Percentiles rank a stretch among this genome's conserved stretches.
Evolutionary conservation across 1,140 invertebrate genomes (phyloP).

Genomic region (Arctopsyche grandis): DNA sequence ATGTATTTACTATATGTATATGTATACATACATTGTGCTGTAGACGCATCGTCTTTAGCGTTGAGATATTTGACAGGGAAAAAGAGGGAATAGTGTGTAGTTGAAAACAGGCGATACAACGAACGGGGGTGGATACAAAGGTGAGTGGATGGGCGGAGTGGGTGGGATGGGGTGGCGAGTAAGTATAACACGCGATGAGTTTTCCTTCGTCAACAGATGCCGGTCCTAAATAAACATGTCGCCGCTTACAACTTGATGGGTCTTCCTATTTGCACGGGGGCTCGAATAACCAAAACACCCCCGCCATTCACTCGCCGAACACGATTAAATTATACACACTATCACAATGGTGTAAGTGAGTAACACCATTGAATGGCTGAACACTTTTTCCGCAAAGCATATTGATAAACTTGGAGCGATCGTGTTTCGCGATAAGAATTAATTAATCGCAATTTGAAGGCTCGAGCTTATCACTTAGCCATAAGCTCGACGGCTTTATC

Average conservation of each 20-base stretch:
- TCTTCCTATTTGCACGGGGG: conserved; percentile 32
- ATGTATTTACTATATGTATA: too few species aligned
- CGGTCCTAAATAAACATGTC: conserved; percentile 43
- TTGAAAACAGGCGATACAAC: conserved; percentile 1
- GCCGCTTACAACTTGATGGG: conserved; percentile 42
- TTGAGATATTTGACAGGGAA: not conserved
- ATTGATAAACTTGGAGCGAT: not conserved
- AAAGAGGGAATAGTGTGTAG: not conserved
- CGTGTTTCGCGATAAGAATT: not conserved
- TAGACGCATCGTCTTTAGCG: not conserved
- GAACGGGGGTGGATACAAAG: conserved; percentile 3
- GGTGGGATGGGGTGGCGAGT: not conserved
- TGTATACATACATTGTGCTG: not conserved
- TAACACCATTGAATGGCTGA: not conserved
- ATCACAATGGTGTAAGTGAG: not conserved
- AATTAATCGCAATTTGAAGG: conserved; percentile 29
- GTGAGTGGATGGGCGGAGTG: conserved; percentile 11
- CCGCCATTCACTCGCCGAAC: not conserved
- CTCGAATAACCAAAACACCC: conserved; percentile 31
- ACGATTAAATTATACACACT: conserved; percentile 32
- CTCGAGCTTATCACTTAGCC: conserved; percentile 1
- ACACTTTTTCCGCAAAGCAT: not conserved
- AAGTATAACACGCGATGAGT: conserved; percentile 31
- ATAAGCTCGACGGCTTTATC: conserved; percentile 18
- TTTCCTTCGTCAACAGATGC: conserved; percentile 44